Evolutionary conservation across 2,113 vertebrate genomes (phyloP).

Genomic region (Saimiri boliviensis): DNA sequence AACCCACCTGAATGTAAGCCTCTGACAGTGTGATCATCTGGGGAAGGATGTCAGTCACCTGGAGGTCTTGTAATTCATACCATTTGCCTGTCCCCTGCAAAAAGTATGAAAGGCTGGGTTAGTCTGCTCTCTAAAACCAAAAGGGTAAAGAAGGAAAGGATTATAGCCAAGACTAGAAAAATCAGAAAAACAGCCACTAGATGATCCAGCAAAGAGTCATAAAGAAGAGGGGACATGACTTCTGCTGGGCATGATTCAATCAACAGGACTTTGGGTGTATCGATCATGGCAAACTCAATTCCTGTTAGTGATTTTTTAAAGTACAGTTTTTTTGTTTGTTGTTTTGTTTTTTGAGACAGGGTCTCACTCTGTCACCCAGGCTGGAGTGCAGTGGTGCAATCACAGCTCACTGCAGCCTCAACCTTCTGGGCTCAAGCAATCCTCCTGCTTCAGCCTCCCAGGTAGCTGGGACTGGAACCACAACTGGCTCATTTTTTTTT

Average conservation of each 20-base stretch:
- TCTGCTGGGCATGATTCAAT: background rate
- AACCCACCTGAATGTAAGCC: conserved; percentile 96
- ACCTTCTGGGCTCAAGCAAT: background rate
- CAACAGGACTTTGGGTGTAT: background rate
- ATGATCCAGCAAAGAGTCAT: background rate
- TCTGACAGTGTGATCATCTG: conserved; percentile 99
- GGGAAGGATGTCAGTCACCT: conserved; percentile 96
- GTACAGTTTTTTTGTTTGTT: background rate
- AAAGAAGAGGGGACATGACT: background rate
- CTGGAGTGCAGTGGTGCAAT: background rate
- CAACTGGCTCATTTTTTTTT: background rate
- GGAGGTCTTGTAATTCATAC: conserved; percentile 98
- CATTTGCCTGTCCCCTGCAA: conserved; percentile 96
- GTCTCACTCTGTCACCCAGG: background rate
- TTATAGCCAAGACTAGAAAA: background rate
- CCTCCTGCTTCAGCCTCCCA: background rate
- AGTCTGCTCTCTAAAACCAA: background rate
- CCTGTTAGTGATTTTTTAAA: background rate
- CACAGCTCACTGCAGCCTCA: background rate
- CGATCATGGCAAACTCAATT: background rate
- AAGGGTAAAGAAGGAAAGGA: background rate
- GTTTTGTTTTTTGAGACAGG: background rate
- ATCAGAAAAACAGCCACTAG: background rate
- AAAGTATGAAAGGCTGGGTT: background rate
- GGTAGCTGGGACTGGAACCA: background rate